These are phyloP conservation scores for Lordiphosa mommai DNA, from an alignment of 1,140 invertebrate species.

Conservation along the genomic window DNA sequence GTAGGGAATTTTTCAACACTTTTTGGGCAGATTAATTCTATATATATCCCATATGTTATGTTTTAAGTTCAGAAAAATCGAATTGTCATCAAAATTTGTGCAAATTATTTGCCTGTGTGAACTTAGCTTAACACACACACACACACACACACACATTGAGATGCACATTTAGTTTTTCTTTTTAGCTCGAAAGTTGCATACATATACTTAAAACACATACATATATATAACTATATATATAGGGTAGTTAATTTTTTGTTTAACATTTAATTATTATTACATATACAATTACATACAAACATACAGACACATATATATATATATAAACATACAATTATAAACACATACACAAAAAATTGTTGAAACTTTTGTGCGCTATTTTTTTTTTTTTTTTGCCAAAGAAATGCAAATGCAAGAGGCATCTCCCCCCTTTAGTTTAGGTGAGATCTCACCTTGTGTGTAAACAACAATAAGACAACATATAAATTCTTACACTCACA, in stretches of 20 bases:
- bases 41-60: no score
- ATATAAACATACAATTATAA: constrained; percentile 18
- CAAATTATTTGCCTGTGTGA: no score
- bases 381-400: background rate
- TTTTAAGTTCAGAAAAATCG: no score
- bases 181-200: background rate
- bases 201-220: constrained; percentile 3
- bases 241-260: background rate
- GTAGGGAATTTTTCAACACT: no score
- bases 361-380: constrained; percentile 15
- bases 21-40: no score
- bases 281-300: constrained; percentile 11
- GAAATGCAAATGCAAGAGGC: no score
- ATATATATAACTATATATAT: constrained; percentile 20
- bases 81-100: no score
- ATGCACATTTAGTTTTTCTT: no score
- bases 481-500: background rate
- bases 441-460: background rate
- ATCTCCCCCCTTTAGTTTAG: no score
- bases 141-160: no score
- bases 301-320: constrained; percentile 11
- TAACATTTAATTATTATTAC: background rate
- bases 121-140: no score
- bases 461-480: background rate
- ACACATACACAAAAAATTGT: constrained; percentile 38